Percentiles rank a stretch among this genome's conserved stretches.
These are phyloP conservation scores for Gortyna flavago DNA, from an alignment of 2,888 invertebrate genomes.

Conservation along the genomic window DNA sequence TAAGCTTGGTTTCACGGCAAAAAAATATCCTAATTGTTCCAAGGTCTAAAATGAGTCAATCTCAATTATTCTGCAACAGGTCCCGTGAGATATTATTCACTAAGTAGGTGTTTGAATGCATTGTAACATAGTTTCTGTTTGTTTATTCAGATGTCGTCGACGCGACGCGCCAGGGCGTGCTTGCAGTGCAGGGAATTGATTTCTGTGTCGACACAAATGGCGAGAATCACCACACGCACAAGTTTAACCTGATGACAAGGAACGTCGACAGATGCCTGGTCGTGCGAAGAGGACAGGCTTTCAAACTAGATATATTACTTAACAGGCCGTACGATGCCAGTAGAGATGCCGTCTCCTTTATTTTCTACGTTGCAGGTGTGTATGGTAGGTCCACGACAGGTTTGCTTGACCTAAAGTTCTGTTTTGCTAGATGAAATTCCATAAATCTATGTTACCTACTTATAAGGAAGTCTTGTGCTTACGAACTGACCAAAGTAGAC, in stretches of 20 bases:
- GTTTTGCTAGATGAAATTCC: background rate
- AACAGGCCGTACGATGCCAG: slow-evolving; percentile 93
- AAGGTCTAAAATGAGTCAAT: slow-evolving; percentile 9
- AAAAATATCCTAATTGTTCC: background rate
- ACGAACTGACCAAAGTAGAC: background rate
- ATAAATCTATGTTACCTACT: slow-evolving; percentile 5
- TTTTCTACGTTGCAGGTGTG: slow-evolving; percentile 94
- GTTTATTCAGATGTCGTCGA: slow-evolving; percentile 85
- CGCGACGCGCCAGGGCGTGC: slow-evolving; percentile 89
- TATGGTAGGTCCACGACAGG: slow-evolving; percentile 9
- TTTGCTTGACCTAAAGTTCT: background rate
- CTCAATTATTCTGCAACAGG: background rate
- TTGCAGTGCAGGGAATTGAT: slow-evolving; percentile 93
- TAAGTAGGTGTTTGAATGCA: slow-evolving; percentile 13
- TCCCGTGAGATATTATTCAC: slow-evolving; percentile 12
- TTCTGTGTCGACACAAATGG: slow-evolving; percentile 94
- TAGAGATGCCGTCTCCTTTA: slow-evolving; percentile 95
- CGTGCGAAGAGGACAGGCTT: slow-evolving; percentile 95
- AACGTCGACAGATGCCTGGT: slow-evolving; percentile 92
- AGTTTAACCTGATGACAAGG: slow-evolving; percentile 93
- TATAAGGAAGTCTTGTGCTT: slow-evolving; percentile 8
- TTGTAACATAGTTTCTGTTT: slow-evolving; percentile 54
- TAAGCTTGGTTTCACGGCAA: background rate
- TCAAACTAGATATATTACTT: slow-evolving; percentile 93
- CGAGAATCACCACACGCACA: slow-evolving; percentile 93